A percentile compares a stretch with the other conserved stretches of the same genome.
Conservation (phyloP, 30 jellyfish, hydroid and myxozoan species). For the Rhopilema esculentum region DNA sequence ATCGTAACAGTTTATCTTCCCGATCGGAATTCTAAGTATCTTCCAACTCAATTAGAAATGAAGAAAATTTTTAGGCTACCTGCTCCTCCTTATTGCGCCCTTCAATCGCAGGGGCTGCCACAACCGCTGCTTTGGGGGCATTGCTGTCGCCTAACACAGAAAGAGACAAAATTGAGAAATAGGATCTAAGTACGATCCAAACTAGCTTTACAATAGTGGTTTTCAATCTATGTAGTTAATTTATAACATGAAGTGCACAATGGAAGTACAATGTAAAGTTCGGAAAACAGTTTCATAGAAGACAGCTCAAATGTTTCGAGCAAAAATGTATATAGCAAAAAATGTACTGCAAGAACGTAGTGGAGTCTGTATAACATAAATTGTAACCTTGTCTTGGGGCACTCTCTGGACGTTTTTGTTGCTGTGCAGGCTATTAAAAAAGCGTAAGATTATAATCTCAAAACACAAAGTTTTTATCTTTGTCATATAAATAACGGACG, state of each 20-base stretch:
- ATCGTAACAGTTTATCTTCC: no score
- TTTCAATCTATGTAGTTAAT: no score
- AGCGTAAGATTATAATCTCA: no score
- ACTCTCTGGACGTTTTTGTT: conserved; percentile 12
- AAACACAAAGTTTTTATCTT: neutral
- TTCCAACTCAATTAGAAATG: neutral
- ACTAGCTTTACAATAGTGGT: neutral
- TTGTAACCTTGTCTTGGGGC: neutral
- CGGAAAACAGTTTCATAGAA: no score
- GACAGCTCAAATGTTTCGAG: no score
- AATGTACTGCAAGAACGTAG: neutral
- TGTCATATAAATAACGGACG: no score
- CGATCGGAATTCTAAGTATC: no score
- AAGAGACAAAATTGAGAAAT: neutral
- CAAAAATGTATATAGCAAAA: neutral
- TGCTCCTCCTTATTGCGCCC: conserved; percentile 63
- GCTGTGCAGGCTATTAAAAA: neutral
- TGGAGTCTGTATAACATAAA: neutral
- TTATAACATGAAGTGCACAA: no score
- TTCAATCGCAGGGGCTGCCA: conserved; percentile 44
- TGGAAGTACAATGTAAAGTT: no score
- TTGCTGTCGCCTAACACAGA: neutral
- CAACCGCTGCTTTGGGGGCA: conserved; percentile 29
- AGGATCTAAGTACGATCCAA: neutral
- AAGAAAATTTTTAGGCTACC: neutral